Percentiles rank a stretch among this genome's conserved stretches.
phyloP scores from a whole-genome alignment of 2,797 vertebrate species.

The Mallotus villosus region DNA sequence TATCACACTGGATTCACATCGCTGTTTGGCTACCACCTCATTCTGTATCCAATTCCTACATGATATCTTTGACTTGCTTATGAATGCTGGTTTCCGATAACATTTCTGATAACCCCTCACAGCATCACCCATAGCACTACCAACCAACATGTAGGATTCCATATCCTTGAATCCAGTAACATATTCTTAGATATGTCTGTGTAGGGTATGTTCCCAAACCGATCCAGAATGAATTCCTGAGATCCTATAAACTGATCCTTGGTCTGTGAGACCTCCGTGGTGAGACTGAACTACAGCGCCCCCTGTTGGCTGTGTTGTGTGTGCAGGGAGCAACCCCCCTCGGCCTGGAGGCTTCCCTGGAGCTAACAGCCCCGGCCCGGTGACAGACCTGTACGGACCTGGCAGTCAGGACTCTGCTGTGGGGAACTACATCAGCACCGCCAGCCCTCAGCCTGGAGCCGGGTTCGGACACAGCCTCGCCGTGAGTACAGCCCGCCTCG shows the following conservation, averaged over 20 bases:
- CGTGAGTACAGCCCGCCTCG: conserved; percentile 74
- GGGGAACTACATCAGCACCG: conserved; percentile 84
- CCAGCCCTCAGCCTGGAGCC: conserved; percentile 95
- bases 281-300: conserved; percentile 83
- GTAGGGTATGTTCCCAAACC: background rate
- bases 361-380: conserved; percentile 96
- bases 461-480: conserved; percentile 95
- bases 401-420: conserved; percentile 96
- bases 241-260: background rate
- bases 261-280: background rate
- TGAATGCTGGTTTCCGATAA: background rate
- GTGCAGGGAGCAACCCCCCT: conserved; percentile 91
- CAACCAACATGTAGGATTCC: background rate
- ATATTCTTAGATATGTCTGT: conserved; percentile 55
- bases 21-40: conserved; percentile 19
- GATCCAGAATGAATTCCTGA: conserved; percentile 14
- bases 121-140: too few species aligned
- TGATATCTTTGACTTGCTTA: conserved; percentile 27
- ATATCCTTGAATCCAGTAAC: conserved; percentile 63
- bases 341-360: conserved; percentile 95
- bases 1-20: conserved; percentile 90
- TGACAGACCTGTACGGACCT: conserved; percentile 93
- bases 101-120: background rate
- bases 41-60: conserved; percentile 25
- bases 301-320: conserved; percentile 79